Base-by-base conservation (phyloP, 2,888 invertebrate genomes). In the Esperia sulphurella region DNA sequence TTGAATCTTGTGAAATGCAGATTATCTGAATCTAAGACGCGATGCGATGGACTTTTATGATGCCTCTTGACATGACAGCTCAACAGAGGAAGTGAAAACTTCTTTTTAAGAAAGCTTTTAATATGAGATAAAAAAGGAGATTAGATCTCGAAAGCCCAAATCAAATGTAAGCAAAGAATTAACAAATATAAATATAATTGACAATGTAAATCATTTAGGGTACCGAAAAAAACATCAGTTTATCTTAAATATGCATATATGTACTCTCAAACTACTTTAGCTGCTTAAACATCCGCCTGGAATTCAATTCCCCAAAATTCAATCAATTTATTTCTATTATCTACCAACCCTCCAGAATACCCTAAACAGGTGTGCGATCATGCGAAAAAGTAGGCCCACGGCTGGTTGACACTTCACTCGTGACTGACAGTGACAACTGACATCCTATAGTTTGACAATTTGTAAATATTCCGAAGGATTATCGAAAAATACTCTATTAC, bases 341-440 rank as follows among this genome's bases (percentile, higher is more conserved):
- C 56, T 49, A 50, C 42, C 49, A 47, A 54, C 55, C 62, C 55
- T 56, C 41, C 44, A 21, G 52, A 59, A 65, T 52, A 40, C 73
- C 71, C 75, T 72, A 78, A 82, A 71, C 73, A 78, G 72, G 75
- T 75, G 79, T 65, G 75, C 79, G 71, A 73, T 81, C 79, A 79
- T 74, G 82, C 83, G 82, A 76, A 80, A 86, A 85, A 84, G 78
- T 81, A 75, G 77, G 68, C 69, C 71, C 62, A 64, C 70, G 72
- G 68, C 63, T 73, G 78, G 66, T 71, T 83, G 79, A 76, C 76
- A 78, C 75, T 76, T 71, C 69, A 65, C 67, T 67, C 66, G 69
- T 81, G 81, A 82, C 74, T 79, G 79, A 77, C 74, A 78, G 70
- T 79, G 79, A 77, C 74, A 78, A 71, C 70, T 72, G 71, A 68